phyloP scores from a whole-genome alignment of 1,140 invertebrate species.

The Eufriesea mexicana region DNA sequence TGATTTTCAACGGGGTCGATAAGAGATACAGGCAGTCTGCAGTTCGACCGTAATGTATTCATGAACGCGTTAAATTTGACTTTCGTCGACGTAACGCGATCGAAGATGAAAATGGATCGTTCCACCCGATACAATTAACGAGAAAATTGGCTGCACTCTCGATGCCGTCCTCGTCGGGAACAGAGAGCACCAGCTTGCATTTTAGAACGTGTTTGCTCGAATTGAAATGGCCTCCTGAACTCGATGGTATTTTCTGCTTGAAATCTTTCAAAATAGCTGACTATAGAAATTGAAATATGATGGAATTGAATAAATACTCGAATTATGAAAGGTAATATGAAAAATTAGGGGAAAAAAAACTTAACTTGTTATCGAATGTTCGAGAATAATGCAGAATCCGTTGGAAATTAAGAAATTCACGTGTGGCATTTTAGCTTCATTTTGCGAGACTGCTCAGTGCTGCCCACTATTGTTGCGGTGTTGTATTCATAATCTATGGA shows the following conservation, averaged over 20 bases:
- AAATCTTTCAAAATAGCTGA: neutral
- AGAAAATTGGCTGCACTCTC: conserved; percentile 1
- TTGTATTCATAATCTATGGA: too few relatives aligned
- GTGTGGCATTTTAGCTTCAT: too few relatives aligned
- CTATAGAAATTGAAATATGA: too few relatives aligned
- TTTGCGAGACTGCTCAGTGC: too few relatives aligned
- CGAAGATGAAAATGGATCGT: conserved; percentile 26
- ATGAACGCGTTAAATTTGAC: neutral
- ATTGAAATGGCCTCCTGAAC: neutral
- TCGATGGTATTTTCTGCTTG: neutral
- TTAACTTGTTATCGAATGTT: too few relatives aligned
- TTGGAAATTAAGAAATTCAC: too few relatives aligned
- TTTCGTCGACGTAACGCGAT: neutral
- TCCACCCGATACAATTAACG: conserved; percentile 1
- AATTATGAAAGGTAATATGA: too few relatives aligned
- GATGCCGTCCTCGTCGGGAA: neutral
- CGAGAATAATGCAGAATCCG: too few relatives aligned
- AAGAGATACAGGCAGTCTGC: neutral
- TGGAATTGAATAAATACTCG: too few relatives aligned
- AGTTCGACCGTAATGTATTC: neutral
- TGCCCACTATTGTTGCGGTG: too few relatives aligned
- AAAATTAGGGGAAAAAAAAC: too few relatives aligned
- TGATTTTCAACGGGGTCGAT: neutral
- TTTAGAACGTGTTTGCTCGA: neutral
- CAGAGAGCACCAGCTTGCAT: neutral